Base-by-base conservation (phyloP, 2,797 vertebrate species). In the Falco rusticolus region DNA sequence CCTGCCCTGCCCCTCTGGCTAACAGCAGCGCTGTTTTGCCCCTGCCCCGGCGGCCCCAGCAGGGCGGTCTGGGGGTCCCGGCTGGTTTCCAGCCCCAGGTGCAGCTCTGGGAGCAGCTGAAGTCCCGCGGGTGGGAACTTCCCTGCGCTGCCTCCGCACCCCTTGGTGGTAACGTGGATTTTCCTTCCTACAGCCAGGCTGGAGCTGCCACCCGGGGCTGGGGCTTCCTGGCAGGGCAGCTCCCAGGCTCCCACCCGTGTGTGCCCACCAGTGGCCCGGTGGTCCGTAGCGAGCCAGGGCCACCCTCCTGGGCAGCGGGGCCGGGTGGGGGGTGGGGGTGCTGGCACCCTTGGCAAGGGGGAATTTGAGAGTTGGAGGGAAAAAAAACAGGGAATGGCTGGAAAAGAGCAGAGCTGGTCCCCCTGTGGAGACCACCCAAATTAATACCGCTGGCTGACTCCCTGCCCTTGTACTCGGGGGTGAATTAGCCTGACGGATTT, bases 371-470 rank as follows among this genome's bases (percentile, higher is more conserved):
- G 47, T 29, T 5, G 69, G 34, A 47, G 24, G 12, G 4, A 14
- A 17, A 14, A 1, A 86, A 48, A 11, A 4, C 0, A 0, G 14
- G 22, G 50, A 50, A 20, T 1, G 34, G 24, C 16, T 4, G 16
- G 29, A 9, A 37, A 5, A 48, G 25, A 25, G n/a, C 60, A 33
- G 59, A 39, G 63, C 34, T 8, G 57, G 1, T 10, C 0, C 7
- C 12, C 11, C 34, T 6, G 26, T 2, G 16, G 59, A 57, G 25
- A 53, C 26, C 33, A 5, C 34, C 41, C 41, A 6, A 3, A 2
- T 5, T 5, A 20, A 14, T 3, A 4, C 45, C 9, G 0, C 34
- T 13, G 26, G 16, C 1, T 21, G 29, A 12, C 14, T n/a, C 48
- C 48, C 28, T 34, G 64, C 45, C 60, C 31, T 71, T 6, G n/a